Evolutionary conservation across 2,797 vertebrate genomes (phyloP).

Genomic region (Pseudochirops corinnae): DNA sequence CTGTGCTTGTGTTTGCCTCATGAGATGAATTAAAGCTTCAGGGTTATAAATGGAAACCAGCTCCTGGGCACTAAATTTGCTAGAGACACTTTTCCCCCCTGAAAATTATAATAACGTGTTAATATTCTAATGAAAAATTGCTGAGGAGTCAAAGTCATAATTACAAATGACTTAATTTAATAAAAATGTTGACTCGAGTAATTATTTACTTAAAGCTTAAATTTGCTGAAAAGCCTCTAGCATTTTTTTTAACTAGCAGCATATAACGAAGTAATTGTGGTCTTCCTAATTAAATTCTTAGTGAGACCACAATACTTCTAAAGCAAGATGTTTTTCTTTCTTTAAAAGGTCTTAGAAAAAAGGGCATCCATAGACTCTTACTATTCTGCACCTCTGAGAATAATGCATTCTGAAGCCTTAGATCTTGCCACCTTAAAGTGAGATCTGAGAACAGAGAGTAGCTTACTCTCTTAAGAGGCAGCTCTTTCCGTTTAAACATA

Average conservation of each 20-base stretch:
- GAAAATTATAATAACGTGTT: conserved; percentile 60
- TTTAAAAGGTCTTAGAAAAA: conserved; percentile 22
- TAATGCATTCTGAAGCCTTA: conserved; percentile 32
- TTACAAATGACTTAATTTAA: conserved; percentile 71
- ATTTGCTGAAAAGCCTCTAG: conserved; percentile 50
- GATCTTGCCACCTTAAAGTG: neutral
- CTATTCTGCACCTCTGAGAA: conserved; percentile 14
- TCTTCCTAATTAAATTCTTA: conserved; percentile 62
- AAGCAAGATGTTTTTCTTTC: conserved; percentile 48
- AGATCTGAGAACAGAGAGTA: neutral
- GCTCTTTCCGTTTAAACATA: neutral
- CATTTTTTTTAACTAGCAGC: conserved; percentile 60
- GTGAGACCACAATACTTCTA: neutral
- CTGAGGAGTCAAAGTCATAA: conserved; percentile 62
- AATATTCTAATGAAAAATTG: conserved; percentile 67
- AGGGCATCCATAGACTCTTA: neutral
- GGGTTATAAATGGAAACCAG: conserved; percentile 38
- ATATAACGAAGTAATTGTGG: conserved; percentile 56
- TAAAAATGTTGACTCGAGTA: conserved; percentile 67
- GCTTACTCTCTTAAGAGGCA: neutral
- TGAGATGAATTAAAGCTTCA: conserved; percentile 38
- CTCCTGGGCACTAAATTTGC: conserved; percentile 43
- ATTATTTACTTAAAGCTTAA: conserved; percentile 73
- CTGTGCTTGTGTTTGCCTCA: conserved; percentile 44
- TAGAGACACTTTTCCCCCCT: conserved; percentile 36